Percentiles rank a stretch among this genome's conserved stretches.
These are phyloP conservation scores for Thymallus thymallus DNA, from an alignment of 2,113 vertebrate species.

Conservation along the genomic window DNA sequence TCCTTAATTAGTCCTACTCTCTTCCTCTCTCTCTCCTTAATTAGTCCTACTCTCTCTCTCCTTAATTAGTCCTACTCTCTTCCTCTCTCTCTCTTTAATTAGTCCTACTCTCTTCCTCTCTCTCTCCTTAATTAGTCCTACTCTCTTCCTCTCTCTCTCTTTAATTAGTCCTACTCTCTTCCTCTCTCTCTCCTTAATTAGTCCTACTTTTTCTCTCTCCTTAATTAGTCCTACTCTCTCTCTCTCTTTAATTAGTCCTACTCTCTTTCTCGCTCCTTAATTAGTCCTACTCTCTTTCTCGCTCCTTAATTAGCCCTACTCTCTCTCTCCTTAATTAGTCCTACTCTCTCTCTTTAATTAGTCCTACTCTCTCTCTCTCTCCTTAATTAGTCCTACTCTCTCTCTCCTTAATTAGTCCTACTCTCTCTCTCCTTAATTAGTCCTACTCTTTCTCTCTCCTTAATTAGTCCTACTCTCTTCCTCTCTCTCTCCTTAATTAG, in stretches of 20 bases:
- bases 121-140: too few species aligned
- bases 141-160: constrained; percentile 10
- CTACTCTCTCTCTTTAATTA: neutral
- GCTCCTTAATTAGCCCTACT: neutral
- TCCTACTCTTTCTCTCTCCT: too few species aligned
- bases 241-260: neutral
- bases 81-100: neutral
- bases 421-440: too few species aligned
- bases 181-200: neutral
- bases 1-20: neutral
- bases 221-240: neutral
- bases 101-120: neutral
- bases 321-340: constrained; percentile 8
- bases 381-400: too few species aligned
- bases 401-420: too few species aligned
- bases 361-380: too few species aligned
- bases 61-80: neutral
- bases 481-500: too few species aligned
- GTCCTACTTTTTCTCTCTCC: too few species aligned
- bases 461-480: too few species aligned
- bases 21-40: neutral
- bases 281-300: neutral
- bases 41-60: constrained; percentile 13
- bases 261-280: neutral
- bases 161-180: neutral